These are phyloP conservation scores for Stomatorhinus walkeri DNA, from an alignment of 2,797 vertebrate genomes.

Conservation along the genomic window DNA sequence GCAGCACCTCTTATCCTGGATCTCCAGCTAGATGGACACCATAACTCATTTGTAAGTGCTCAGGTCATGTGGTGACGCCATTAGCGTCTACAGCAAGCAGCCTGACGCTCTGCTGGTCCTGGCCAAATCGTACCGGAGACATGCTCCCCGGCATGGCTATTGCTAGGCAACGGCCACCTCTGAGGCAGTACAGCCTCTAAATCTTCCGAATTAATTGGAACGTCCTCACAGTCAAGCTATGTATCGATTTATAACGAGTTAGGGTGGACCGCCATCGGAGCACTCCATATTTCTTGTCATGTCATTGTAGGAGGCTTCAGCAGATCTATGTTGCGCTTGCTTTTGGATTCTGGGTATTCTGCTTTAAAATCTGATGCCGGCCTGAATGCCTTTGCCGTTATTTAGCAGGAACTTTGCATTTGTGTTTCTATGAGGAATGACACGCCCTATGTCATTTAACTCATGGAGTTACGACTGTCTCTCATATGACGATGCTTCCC, in stretches of 20 bases:
- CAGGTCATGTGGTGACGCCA: background rate
- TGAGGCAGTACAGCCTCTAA: background rate
- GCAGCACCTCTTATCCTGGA: background rate
- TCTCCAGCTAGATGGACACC: background rate
- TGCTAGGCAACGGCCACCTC: slow-evolving; percentile 10
- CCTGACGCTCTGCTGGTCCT: background rate
- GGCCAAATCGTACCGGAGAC: background rate
- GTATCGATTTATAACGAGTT: background rate
- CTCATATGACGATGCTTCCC: background rate
- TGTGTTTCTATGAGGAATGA: background rate
- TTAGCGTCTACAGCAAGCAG: background rate
- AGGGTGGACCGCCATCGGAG: background rate
- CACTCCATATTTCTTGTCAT: background rate
- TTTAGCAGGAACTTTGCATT: background rate
- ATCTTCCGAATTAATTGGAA: slow-evolving; percentile 1
- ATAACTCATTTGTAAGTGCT: slow-evolving; percentile 8
- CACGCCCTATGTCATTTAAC: background rate
- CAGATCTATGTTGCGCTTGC: background rate
- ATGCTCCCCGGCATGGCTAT: background rate
- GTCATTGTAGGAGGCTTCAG: background rate
- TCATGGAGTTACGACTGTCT: background rate
- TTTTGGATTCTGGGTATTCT: background rate
- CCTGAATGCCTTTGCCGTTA: background rate
- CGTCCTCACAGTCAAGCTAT: background rate
- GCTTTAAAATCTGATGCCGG: background rate